Conservation (phyloP, 1,140 invertebrate genomes). For the Macrotrachela quadricornifera region DNA sequence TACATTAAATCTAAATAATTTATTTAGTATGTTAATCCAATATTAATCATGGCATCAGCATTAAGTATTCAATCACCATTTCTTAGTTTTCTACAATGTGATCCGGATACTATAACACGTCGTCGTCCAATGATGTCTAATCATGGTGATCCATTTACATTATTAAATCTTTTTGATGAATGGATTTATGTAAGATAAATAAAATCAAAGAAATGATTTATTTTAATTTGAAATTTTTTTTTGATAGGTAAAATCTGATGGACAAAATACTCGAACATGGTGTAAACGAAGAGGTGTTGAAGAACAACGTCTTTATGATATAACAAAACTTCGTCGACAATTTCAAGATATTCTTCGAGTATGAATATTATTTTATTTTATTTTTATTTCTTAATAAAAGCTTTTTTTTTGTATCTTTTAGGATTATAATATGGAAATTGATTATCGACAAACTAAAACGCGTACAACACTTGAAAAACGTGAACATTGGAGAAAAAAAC, state of each 20-base stretch:
- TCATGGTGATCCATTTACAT: constrained; percentile 79
- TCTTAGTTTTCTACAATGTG: constrained; percentile 61
- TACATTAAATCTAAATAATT: not conserved
- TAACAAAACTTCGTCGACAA: constrained; percentile 70
- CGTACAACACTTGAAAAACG: no score
- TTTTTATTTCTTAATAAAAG: no score
- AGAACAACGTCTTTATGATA: constrained; percentile 86
- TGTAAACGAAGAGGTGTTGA: constrained; percentile 64
- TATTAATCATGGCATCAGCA: constrained; percentile 66
- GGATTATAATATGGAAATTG: no score
- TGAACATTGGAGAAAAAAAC: constrained; percentile 16
- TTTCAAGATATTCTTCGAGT: constrained; percentile 62
- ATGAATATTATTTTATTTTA: not conserved
- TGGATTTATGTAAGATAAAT: constrained; percentile 44
- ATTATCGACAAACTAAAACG: no score
- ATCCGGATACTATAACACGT: constrained; percentile 54
- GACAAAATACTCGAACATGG: constrained; percentile 46
- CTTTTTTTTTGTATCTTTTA: no score
- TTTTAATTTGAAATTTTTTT: not conserved
- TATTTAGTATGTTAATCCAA: constrained; percentile 48
- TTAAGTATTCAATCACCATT: constrained; percentile 79
- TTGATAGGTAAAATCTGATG: constrained; percentile 18
- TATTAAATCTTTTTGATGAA: constrained; percentile 65
- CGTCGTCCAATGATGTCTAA: constrained; percentile 62
- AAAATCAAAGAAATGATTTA: no score